Conservation (phyloP, 2,113 vertebrate species). For the Phalacrocorax aristotelis region DNA sequence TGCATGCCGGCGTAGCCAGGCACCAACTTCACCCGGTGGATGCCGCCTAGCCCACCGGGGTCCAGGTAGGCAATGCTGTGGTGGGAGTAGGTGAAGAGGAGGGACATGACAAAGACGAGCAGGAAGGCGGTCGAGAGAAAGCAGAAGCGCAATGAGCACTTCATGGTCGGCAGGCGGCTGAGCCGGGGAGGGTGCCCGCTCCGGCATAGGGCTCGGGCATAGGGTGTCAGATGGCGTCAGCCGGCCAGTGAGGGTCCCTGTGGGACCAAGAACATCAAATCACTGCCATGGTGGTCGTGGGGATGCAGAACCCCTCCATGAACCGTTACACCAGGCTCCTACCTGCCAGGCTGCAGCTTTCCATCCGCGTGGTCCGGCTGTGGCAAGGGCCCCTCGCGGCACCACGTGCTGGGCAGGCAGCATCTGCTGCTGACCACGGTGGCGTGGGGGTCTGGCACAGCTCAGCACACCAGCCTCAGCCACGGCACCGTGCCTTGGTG, state of each 20-base stretch:
- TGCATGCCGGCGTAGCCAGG: slow-evolving; percentile 85
- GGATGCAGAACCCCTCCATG: accelerated
- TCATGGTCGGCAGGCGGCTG: slow-evolving; percentile 69
- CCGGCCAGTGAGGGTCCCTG: slow-evolving; percentile 42
- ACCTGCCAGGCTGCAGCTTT: slow-evolving; percentile 26
- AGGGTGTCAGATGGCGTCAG: slow-evolving; percentile 27
- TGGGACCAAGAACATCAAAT: neutral
- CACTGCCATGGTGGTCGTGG: accelerated
- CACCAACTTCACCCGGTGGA: slow-evolving; percentile 88
- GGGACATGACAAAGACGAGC: slow-evolving; percentile 91
- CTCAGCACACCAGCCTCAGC: neutral
- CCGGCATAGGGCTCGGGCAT: slow-evolving; percentile 40
- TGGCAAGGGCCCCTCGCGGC: neutral
- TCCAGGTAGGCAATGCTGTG: slow-evolving; percentile 90
- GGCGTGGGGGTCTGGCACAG: neutral
- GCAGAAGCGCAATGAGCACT: slow-evolving; percentile 91
- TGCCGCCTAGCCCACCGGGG: slow-evolving; percentile 78
- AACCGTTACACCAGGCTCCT: accelerated
- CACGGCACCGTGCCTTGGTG: neutral
- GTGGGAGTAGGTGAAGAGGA: slow-evolving; percentile 93
- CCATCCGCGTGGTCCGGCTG: slow-evolving; percentile 16
- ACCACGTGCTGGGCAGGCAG: neutral
- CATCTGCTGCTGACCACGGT: neutral
- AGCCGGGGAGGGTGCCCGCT: slow-evolving; percentile 20
- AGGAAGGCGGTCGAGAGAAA: slow-evolving; percentile 87